Evolutionary conservation across 2,113 vertebrate species (phyloP), one percentile per base, ranked within the genome.

Genomic region (Periophthalmodon schlosseri): DNA sequence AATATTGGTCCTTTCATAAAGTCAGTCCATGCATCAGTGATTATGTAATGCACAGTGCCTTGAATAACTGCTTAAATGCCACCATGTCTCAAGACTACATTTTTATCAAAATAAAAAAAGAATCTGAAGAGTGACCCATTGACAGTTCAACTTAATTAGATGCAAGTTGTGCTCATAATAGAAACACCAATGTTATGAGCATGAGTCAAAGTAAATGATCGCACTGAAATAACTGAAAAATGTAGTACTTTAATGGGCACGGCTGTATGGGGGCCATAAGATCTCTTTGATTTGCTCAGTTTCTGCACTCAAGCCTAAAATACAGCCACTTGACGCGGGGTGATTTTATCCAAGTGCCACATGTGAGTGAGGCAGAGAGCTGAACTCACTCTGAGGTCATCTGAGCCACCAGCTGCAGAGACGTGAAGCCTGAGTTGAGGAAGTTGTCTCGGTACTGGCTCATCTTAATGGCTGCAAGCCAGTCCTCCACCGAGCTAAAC

Each of bases 401-500:
- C 90, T 99, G 97, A 80, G 96, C 92, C 74, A 98, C 96, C 69
- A 99, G 95, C 89, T 97, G 96, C 78, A 99, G 94, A 77, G 97
- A 99, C 77, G 96, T 98, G 93, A 99, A 99, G 88, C 98, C 97
- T 72, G 97, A 97, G 0, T 94, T 96, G 87, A 99, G 95, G 94
- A 99, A 98, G 92, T 95, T 99, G 87, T 99, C 97, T 94, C 96
- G 94, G 92, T 99, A 99, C 87, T 99, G 98, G 89, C 93, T 96
- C 98, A 99, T 99, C 94, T 99, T 98, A 88, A 99, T 97, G 82
- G 98, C 98, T 2, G 92, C 93, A 84, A 99, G 95, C 98, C 98
- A 99, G 90, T 99, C 98, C 5, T 98, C 98, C 75, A 99, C 97
- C 78, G 97, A 98, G 93, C 96, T 98, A 92, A 99, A 99, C 88